Conservation (phyloP, 2,888 invertebrate species). For the Oscheius sp. region DNA sequence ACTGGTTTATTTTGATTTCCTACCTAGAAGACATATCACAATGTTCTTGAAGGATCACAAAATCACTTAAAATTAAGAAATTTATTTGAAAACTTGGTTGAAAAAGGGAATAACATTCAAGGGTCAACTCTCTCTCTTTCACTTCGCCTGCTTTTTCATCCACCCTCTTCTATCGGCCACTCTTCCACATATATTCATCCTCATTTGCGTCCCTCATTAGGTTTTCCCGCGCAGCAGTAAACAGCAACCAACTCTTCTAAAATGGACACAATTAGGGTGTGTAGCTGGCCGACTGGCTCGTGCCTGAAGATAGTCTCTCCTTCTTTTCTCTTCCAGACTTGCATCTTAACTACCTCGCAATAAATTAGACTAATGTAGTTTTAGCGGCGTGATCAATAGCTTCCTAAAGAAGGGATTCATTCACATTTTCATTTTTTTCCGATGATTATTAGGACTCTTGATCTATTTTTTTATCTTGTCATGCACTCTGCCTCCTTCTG, state of each 20-base stretch:
- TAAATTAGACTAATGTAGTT: constrained; percentile 29
- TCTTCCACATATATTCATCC: neutral
- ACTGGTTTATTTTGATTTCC: too few relatives aligned
- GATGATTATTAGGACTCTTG: too few relatives aligned
- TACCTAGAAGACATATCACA: too few relatives aligned
- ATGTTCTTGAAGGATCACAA: too few relatives aligned
- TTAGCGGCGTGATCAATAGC: constrained; percentile 26
- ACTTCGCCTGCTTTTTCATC: too few relatives aligned
- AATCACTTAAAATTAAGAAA: too few relatives aligned
- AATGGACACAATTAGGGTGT: neutral
- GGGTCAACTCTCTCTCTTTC: neutral
- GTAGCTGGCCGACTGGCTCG: neutral
- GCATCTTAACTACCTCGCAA: constrained; percentile 31
- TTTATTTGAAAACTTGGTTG: too few relatives aligned
- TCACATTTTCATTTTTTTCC: neutral
- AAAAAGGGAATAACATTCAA: neutral
- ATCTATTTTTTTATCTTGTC: too few relatives aligned
- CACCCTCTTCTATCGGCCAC: neutral
- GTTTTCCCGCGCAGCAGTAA: too few relatives aligned
- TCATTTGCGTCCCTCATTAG: too few relatives aligned
- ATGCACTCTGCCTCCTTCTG: too few relatives aligned
- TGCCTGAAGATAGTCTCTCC: neutral
- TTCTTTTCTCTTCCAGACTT: constrained; percentile 13
- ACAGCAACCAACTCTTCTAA: neutral
- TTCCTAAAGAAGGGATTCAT: neutral